Evolutionary conservation across 1,140 invertebrate species (phyloP), one percentile per base, ranked within the genome.

Genomic region (Capitella teleta): DNA sequence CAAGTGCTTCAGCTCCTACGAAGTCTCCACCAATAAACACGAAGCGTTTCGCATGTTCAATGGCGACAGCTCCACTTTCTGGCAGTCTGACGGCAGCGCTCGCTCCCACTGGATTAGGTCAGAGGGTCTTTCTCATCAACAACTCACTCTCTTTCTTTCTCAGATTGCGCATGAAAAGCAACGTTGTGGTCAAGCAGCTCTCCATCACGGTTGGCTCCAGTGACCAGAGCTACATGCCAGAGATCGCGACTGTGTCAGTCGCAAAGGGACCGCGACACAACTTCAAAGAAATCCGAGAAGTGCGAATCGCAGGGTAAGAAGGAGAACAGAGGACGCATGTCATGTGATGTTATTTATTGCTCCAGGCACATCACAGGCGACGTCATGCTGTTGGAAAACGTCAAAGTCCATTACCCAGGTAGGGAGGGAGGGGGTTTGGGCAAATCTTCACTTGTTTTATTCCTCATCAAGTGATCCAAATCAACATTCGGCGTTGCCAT

Each of bases 161-260:
- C 52, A 70, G 68, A 44, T 42, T 70, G 10, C 57, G 61, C 26
- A 63, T 69, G 18, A 66, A 63, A 37, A 55, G 49, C 37, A 61
- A 66, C 55, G 64, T 69, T 10, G 64, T 69, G 12, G 52, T 70
- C 21, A 69, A 68, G 55, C 60, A 57, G 30, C 43, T 70, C 42
- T 59, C 59, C 2, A 57, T 69, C 4, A 52, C 52, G 18, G 67
- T 70, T 18, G 59, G 59, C 0, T 62, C 66, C 5, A 52, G 57
- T 28, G 68, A 70, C 50, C 65, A 68, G 36, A 70, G 68, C 52
- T 70, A 70, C 53, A 69, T 69, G 68, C 68, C 68, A 10, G 61
- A 69, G 47, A 42, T 62, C 21, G 53, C 68, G 14, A 56, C 58
- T 16, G 57, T 70, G 10, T 60, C 59, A 25, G 67, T 59, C 23